Conservation (phyloP, 2,113 vertebrate genomes). For the Tauraco erythrolophus region DNA sequence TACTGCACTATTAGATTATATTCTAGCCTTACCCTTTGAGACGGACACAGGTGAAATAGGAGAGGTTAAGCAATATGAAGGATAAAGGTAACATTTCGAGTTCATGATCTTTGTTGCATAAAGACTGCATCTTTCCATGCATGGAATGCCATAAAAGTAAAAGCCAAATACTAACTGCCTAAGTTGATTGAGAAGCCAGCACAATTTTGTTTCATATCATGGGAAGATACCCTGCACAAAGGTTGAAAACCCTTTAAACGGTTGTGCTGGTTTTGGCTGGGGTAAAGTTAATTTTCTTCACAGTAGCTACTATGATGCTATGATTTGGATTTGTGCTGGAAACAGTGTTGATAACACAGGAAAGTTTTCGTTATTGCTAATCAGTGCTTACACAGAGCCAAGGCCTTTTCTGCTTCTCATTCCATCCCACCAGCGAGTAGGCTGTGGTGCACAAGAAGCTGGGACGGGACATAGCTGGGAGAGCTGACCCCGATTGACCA, state of each 20-base stretch:
- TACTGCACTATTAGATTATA: not conserved
- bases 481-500: too few relatives aligned
- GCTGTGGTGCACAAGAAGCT: too few relatives aligned
- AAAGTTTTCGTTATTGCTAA: too few relatives aligned
- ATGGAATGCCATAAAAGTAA: not conserved
- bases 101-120: not conserved
- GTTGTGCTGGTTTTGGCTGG: too few relatives aligned
- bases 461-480: too few relatives aligned
- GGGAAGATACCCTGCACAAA: not conserved
- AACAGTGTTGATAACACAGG: too few relatives aligned
- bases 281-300: too few relatives aligned
- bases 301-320: too few relatives aligned
- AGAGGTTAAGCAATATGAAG: not conserved
- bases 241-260: not conserved
- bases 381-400: too few relatives aligned
- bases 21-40: not conserved
- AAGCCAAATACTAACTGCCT: not conserved
- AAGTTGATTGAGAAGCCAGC: not conserved
- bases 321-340: too few relatives aligned
- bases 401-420: too few relatives aligned
- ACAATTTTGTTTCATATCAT: not conserved
- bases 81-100: not conserved
- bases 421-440: too few relatives aligned
- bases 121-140: not conserved
- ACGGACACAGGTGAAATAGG: not conserved